A percentile compares a stretch with the other conserved stretches of the same genome.
These are phyloP conservation scores for Aethina tumida DNA, from an alignment of 1,140 invertebrate genomes.

Conservation along the genomic window DNA sequence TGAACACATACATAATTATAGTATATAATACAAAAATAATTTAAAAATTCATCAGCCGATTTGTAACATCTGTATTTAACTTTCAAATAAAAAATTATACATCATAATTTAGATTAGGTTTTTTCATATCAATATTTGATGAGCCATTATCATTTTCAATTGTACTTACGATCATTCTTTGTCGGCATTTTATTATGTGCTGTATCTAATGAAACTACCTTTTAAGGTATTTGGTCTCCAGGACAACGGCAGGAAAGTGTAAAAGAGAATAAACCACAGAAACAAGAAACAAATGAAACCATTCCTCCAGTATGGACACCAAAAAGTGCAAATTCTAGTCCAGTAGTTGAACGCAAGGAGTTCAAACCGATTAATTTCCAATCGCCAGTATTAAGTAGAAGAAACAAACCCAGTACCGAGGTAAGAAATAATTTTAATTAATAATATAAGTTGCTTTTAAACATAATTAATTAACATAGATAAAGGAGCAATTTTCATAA, in stretches of 20 bases:
- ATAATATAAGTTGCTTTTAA: no score
- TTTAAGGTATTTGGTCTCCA: constrained; percentile 39
- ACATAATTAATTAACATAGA: no score
- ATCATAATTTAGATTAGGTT: no score
- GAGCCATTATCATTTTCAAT: no score
- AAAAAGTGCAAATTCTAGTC: constrained; percentile 52
- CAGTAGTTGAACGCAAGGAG: constrained; percentile 51
- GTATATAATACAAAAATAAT: no score
- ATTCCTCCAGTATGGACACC: constrained; percentile 66
- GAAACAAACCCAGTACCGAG: constrained; percentile 30
- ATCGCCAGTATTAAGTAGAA: constrained; percentile 51
- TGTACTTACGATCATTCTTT: no score
- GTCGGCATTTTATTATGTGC: constrained; percentile 1
- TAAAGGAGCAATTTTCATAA: neutral
- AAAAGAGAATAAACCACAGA: constrained; percentile 34
- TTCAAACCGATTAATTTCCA: constrained; percentile 71
- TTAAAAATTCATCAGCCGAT: no score
- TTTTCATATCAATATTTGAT: no score
- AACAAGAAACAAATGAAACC: constrained; percentile 38
- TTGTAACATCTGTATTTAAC: no score
- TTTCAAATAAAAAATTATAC: no score
- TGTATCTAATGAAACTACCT: neutral
- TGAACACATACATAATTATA: no score
- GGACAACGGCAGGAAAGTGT: constrained; percentile 31
- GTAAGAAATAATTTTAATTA: constrained; percentile 14